phyloP scores from a whole-genome alignment of 2,888 invertebrate species.

The Buathra laborator region DNA sequence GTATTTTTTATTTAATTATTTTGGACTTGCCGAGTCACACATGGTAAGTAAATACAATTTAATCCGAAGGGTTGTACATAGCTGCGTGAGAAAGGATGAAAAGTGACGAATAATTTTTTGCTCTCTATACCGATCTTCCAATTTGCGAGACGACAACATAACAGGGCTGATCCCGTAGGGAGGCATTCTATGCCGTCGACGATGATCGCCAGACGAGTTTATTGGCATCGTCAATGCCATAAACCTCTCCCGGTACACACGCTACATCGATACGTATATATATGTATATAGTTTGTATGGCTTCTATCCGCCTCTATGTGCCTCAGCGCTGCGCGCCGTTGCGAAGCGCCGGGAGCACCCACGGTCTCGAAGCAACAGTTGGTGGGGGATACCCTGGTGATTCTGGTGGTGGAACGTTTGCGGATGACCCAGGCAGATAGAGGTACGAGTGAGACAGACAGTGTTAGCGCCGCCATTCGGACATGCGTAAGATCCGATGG shows the following conservation, averaged over 20 bases:
- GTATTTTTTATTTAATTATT: too few species aligned
- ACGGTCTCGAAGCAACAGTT: slow-evolving; percentile 76
- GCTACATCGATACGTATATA: slow-evolving; percentile 22
- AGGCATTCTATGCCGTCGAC: slow-evolving; percentile 24
- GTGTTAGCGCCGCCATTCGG: slow-evolving; percentile 70
- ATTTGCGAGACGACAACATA: too few species aligned
- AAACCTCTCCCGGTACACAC: slow-evolving; percentile 37
- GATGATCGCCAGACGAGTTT: slow-evolving; percentile 48
- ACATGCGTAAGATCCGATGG: slow-evolving; percentile 76
- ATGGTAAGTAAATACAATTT: too few species aligned
- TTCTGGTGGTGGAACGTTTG: background rate
- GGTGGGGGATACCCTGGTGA: slow-evolving; percentile 61
- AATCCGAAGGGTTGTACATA: too few species aligned
- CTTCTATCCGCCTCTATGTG: background rate
- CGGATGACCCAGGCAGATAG: background rate
- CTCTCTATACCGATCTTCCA: too few species aligned
- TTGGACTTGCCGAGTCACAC: too few species aligned
- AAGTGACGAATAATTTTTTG: too few species aligned
- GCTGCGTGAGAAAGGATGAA: too few species aligned
- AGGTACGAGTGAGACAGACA: slow-evolving; percentile 47
- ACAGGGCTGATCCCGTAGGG: background rate
- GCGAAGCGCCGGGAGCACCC: slow-evolving; percentile 39
- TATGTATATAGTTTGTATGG: slow-evolving; percentile 12
- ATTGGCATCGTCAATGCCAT: slow-evolving; percentile 47
- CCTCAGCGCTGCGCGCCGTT: background rate